Base-by-base conservation (phyloP, 2,797 vertebrate genomes). In the Hirundo rustica region DNA sequence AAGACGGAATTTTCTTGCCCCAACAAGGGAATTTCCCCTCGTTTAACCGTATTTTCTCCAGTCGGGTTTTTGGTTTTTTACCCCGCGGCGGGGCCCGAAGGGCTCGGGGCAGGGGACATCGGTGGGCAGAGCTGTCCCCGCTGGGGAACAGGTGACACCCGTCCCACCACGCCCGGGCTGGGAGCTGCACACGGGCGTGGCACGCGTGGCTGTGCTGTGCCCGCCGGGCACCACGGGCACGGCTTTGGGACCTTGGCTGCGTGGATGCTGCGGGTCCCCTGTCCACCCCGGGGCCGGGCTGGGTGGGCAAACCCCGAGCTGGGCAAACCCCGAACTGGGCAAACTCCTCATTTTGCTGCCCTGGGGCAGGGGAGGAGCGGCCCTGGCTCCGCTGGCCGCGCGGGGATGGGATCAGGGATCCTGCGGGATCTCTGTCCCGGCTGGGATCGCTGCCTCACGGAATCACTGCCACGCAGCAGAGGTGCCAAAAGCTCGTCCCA, bases 61-160 rank as follows among this genome's bases (percentile, higher is more conserved):
- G 8, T 0, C 19, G 22, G 8, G 5, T 7, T 20, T 5, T 40
- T 40, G 36, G 40, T 40, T 40, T 40, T 4, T 7, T 2, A 1
- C 3, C 12, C 26, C 22, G 5, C 3, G 1, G n/a, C 42, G 8
- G 50, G 50, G 57, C 21, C n/a, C 17, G 9, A 25, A 5, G 54
- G 42, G 1, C 6, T 34, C 73, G 2, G 50, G 74, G 50, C 5
- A 16, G 53, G 75, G 58, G 74, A 36, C 84, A 27, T 2, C 2
- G 17, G 16, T 10, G 77, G 50, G 66, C 32, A 65, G 47, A 16
- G 23, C 13, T 8, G 65, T 44, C 23, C 54, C 13, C 1, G 10
- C 44, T 1, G 51, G 18, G 71, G 50, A 14, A 1, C 1, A 0
- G 82, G 65, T 47, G 76, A 42, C 84, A 55, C 13, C 61, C 14